A percentile compares a stretch with the other conserved stretches of the same genome.
These are phyloP conservation scores for Amorpha juglandis DNA, from an alignment of 2,888 invertebrate genomes.

Conservation along the genomic window DNA sequence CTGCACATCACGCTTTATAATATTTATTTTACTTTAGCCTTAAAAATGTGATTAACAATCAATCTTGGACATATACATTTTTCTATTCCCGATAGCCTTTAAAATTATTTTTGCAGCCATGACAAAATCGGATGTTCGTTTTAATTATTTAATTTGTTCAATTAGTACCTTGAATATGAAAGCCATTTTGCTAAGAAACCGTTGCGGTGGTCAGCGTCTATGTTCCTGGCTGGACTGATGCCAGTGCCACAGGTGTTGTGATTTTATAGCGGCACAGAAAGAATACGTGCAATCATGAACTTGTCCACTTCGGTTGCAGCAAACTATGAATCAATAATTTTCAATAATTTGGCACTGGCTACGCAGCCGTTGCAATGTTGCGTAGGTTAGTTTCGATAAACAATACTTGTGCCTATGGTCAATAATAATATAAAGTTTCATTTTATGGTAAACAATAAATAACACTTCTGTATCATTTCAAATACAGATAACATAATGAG, in stretches of 20 bases:
- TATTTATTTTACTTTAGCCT: too few relatives aligned
- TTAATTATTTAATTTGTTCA: not conserved
- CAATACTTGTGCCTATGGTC: constrained; percentile 9
- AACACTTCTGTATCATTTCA: too few relatives aligned
- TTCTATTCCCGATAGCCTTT: not conserved
- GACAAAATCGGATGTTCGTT: not conserved
- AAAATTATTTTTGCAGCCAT: too few relatives aligned
- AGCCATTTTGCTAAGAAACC: constrained; percentile 60
- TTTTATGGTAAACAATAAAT: not conserved
- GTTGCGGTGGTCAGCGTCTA: constrained; percentile 48
- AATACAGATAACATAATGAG: too few relatives aligned
- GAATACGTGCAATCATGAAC: constrained; percentile 73
- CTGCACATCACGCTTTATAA: too few relatives aligned
- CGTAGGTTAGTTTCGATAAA: constrained; percentile 51
- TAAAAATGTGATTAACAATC: not conserved
- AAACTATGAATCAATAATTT: constrained; percentile 82
- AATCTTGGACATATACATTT: not conserved
- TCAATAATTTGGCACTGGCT: constrained; percentile 66
- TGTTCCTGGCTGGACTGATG: constrained; percentile 68
- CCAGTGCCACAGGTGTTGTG: constrained; percentile 54
- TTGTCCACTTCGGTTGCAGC: constrained; percentile 68
- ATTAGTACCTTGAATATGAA: constrained; percentile 68
- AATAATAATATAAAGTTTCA: not conserved
- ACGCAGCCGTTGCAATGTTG: constrained; percentile 68
- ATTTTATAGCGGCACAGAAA: constrained; percentile 74